Base-by-base conservation (phyloP, 37 sponge, comb jelly and placozoan genomes). In the Hormiphora californensis region DNA sequence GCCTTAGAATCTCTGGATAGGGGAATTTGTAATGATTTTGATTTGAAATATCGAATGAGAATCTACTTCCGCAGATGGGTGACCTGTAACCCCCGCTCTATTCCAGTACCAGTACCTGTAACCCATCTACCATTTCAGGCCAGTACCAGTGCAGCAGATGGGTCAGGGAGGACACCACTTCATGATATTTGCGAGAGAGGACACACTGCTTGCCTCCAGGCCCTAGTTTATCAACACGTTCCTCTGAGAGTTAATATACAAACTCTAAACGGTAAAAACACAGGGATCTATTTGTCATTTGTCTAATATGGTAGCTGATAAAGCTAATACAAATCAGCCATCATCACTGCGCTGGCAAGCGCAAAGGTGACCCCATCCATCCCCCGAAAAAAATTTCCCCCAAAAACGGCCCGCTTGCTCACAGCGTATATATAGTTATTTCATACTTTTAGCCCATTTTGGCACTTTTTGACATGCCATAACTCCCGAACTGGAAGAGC, bases 181-280 rank as follows among this genome's bases (percentile, higher is more conserved):
- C 81, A 73, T 28, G 81, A 73, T 4, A 46, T 41, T 0, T 73
- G 81, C 43, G 81, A 73, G 25, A 32, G 81, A 21, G 81, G 81
- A 43, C 81, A 33, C 22, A 40, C 81, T 41, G 81, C 9, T 4
- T 43, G 21, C 61, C 27, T 57, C 30, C 61, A 57, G 61, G 27
- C 30, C 27, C 7, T 57, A 30, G 27, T 57, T 4, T 57, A 57
- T 12, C 61, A 57, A 30, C n/a, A 57, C 5, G 27, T 57, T 4
- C n/a, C n/a, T 15, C 61, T 57, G 5, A 23, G 61, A 28, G 61
- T 57, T 4, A 57, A 57, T 15, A 30, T 30, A 21, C 30, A 57
- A 30, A 30, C 61, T 5, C 9, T 28, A 23, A 57, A 57, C 27
- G 61, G 61, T 57, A 15, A 30, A 30, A 28, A 15, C 15, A 17